These are phyloP conservation scores for Gallinago nigripennis DNA, from an alignment of 2,797 vertebrate genomes.

Conservation along the genomic window DNA sequence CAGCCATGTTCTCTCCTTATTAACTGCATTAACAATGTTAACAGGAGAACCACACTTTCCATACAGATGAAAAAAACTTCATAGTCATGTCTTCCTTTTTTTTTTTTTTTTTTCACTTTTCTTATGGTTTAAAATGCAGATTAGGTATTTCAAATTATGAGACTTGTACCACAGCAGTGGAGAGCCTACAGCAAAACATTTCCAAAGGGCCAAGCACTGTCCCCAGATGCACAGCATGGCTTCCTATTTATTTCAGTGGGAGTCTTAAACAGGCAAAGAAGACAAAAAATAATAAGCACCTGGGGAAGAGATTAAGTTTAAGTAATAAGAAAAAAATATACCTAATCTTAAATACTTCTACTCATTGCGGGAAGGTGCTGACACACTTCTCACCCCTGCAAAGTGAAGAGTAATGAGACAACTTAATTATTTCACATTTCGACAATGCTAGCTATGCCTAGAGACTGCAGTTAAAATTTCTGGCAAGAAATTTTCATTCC, in stretches of 20 bases:
- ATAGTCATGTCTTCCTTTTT: not conserved
- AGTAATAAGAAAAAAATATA: not conserved
- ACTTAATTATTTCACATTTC: not conserved
- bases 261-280: not conserved
- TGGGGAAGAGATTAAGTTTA: not conserved
- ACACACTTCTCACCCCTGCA: slow-evolving; percentile 28
- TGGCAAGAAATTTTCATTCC: slow-evolving; percentile 27
- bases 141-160: not conserved
- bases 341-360: not conserved
- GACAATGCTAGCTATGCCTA: not conserved
- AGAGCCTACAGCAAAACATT: not conserved
- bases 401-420: not conserved
- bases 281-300: not conserved
- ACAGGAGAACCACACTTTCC: slow-evolving; percentile 1
- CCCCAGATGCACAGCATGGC: not conserved
- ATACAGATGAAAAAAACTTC: not conserved
- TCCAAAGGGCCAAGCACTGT: not conserved
- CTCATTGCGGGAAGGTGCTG: not conserved
- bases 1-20: slow-evolving; percentile 1
- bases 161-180: not conserved
- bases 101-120: not conserved
- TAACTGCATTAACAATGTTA: slow-evolving; percentile 33
- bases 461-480: slow-evolving; percentile 30
- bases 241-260: not conserved
- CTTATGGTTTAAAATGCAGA: not conserved